Conservation (phyloP, 2,888 invertebrate genomes). For the Eucera pruinosa region DNA sequence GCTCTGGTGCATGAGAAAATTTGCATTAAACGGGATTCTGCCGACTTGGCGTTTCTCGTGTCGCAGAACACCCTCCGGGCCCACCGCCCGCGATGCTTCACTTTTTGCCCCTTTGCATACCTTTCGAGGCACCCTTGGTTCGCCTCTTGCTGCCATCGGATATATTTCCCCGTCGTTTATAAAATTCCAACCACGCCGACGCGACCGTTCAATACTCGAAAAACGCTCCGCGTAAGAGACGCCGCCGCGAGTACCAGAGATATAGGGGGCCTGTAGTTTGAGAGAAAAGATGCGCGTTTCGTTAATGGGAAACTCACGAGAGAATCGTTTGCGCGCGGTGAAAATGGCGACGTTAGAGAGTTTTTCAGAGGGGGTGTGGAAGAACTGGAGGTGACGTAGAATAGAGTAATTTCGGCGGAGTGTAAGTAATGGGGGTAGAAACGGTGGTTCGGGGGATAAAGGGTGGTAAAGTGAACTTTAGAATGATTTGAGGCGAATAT, state of each 20-base stretch:
- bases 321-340: not conserved
- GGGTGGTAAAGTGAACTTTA: not conserved
- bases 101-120: slow-evolving; percentile 52
- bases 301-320: slow-evolving; percentile 5
- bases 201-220: slow-evolving; percentile 45
- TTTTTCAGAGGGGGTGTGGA: not conserved
- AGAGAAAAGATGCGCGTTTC: slow-evolving; percentile 1
- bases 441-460: not conserved
- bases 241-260: not conserved
- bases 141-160: too few species aligned
- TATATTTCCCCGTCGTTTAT: slow-evolving; percentile 46
- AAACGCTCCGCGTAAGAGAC: slow-evolving; percentile 14
- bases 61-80: slow-evolving; percentile 16
- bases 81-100: slow-evolving; percentile 44
- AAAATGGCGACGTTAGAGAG: not conserved
- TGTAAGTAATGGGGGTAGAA: not conserved
- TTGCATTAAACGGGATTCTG: slow-evolving; percentile 70
- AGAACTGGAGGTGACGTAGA: not conserved
- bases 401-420: slow-evolving; percentile 13
- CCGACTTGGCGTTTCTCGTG: slow-evolving; percentile 55
- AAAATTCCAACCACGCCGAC: slow-evolving; percentile 46
- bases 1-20: slow-evolving; percentile 64
- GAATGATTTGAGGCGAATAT: not conserved
- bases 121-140: slow-evolving; percentile 5
- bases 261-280: not conserved